Conservation (phyloP, 2,113 vertebrate genomes). For the Leptocoma aspasia region DNA sequence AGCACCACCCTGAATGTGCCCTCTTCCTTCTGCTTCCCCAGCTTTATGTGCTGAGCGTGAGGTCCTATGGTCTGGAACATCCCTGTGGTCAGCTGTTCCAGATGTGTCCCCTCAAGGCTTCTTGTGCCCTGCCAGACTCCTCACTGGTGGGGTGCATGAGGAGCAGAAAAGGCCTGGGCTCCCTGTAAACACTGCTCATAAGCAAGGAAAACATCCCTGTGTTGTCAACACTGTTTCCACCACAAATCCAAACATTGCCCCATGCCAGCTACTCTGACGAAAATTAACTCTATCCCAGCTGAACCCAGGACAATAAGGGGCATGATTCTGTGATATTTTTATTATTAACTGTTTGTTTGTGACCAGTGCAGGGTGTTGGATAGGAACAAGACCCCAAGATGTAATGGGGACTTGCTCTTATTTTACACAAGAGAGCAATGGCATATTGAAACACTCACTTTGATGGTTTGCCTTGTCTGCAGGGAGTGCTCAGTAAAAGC, state of each 20-base stretch:
- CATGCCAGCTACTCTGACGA: neutral
- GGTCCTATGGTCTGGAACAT: neutral
- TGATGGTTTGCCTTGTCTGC: conserved; percentile 32
- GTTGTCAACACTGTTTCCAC: neutral
- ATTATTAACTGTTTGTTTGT: neutral
- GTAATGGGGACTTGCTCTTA: neutral
- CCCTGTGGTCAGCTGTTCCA: neutral
- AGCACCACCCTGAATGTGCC: neutral
- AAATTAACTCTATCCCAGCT: neutral
- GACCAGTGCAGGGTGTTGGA: neutral
- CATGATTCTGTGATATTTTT: neutral
- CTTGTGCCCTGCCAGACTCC: neutral
- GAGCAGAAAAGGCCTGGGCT: neutral
- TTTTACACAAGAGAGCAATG: conserved; percentile 51
- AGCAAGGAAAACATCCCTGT: neutral
- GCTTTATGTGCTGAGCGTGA: neutral
- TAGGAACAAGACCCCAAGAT: conserved; percentile 1
- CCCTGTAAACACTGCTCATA: neutral
- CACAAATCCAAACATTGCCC: neutral
- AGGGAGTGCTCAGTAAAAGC: conserved; percentile 46
- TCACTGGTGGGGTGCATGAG: neutral
- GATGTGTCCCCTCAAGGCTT: neutral
- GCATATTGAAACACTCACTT: conserved; percentile 43
- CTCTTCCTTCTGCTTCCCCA: neutral
- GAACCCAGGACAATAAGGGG: neutral